Evolutionary conservation across 2,888 invertebrate genomes (phyloP).

Genomic region (Leucoma salicis): DNA sequence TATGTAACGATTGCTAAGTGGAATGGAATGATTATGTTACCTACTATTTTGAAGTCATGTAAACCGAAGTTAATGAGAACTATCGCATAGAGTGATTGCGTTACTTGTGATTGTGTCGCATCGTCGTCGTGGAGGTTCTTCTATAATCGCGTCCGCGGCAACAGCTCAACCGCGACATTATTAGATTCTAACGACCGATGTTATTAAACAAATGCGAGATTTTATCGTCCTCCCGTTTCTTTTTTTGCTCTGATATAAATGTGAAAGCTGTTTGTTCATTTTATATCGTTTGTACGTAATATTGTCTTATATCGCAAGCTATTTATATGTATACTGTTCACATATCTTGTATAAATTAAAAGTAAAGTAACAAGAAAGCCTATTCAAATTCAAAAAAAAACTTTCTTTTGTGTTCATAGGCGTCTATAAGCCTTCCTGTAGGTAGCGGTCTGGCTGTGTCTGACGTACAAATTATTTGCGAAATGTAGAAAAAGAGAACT

Average conservation of each 20-base stretch:
- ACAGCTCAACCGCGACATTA: constrained; percentile 52
- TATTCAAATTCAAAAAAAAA: no score
- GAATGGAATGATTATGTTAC: no score
- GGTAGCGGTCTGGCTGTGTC: no score
- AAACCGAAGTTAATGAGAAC: constrained; percentile 26
- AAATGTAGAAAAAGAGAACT: no score
- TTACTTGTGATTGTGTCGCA: constrained; percentile 21
- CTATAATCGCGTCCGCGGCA: constrained; percentile 45
- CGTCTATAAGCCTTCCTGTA: no score
- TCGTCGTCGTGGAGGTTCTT: constrained; percentile 43
- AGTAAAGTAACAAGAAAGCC: no score
- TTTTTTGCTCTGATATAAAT: constrained; percentile 52
- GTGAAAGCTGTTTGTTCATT: constrained; percentile 60
- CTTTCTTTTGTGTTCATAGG: no score
- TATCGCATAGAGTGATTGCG: constrained; percentile 33
- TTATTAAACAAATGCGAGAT: constrained; percentile 76
- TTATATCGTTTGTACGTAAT: constrained; percentile 38
- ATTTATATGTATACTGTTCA: no score
- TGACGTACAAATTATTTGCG: no score
- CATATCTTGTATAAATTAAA: no score
- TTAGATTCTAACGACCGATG: constrained; percentile 72
- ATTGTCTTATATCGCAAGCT: constrained; percentile 23
- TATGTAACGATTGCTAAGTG: no score
- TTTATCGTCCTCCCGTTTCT: constrained; percentile 70
- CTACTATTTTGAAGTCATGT: no score